phyloP scores from a whole-genome alignment of 2,797 vertebrate species.

The Argya squamiceps region DNA sequence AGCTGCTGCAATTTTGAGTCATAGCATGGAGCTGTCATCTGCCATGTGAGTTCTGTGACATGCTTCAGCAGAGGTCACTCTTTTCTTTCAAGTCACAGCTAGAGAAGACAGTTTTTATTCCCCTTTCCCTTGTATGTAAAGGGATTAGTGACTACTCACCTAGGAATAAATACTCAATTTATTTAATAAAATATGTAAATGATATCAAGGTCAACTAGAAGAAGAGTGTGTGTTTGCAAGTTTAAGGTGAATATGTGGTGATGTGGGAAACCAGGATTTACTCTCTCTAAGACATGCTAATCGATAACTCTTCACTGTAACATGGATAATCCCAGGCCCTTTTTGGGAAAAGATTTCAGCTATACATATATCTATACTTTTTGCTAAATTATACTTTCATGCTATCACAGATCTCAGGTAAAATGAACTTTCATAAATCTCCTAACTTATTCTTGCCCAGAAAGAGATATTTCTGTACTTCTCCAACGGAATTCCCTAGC shows the following conservation, averaged over 20 bases:
- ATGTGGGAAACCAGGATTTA: not conserved
- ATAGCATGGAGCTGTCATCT: not conserved
- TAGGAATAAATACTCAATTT: not conserved
- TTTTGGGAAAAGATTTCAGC: not conserved
- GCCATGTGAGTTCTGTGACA: not conserved
- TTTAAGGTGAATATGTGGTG: not conserved
- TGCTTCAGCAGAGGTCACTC: conserved; percentile 30
- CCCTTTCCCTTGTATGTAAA: not conserved
- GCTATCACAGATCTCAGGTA: not conserved
- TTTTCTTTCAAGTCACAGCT: not conserved
- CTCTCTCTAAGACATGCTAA: not conserved
- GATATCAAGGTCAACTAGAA: not conserved
- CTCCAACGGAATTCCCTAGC: not conserved
- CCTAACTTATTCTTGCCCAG: not conserved
- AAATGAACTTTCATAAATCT: not conserved
- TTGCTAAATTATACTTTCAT: not conserved
- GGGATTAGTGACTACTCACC: not conserved
- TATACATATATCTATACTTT: not conserved
- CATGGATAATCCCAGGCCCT: not conserved
- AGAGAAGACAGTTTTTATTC: not conserved
- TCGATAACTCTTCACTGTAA: not conserved
- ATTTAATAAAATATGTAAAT: conserved; percentile 13
- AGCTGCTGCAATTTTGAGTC: not conserved
- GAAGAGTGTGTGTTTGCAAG: not conserved
- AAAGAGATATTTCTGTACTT: not conserved